Conservation (phyloP, 35 echinoderm and acorn worm species). For the Lytechinus pictus region DNA sequence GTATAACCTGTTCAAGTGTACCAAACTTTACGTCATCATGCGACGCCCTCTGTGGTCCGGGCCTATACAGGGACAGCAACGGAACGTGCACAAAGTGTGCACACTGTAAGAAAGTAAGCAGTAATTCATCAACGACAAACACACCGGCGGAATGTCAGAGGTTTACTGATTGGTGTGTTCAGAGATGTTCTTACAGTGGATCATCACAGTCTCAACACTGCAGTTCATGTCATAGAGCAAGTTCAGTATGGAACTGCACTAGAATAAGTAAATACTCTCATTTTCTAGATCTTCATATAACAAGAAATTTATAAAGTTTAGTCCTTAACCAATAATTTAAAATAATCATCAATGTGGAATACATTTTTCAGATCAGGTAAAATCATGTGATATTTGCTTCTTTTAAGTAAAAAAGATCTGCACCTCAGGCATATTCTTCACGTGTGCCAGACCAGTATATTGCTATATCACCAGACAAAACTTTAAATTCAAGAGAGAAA, state of each 20-base stretch:
- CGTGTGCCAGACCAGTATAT: too few species aligned
- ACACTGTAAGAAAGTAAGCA: neutral
- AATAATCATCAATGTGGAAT: too few species aligned
- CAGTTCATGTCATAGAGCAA: neutral
- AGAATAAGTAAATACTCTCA: neutral
- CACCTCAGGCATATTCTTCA: too few species aligned
- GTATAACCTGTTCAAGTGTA: neutral
- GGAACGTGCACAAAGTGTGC: neutral
- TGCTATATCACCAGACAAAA: too few species aligned
- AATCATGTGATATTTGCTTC: too few species aligned
- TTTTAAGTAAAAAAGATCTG: too few species aligned
- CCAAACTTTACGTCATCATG: neutral
- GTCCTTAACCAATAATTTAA: too few species aligned
- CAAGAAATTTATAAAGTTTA: too few species aligned
- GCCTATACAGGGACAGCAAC: conserved; percentile 5
- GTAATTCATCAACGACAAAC: neutral
- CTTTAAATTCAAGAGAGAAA: too few species aligned
- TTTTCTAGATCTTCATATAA: too few species aligned
- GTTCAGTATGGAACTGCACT: neutral
- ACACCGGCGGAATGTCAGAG: conserved; percentile 10
- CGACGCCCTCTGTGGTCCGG: neutral
- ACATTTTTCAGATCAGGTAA: too few species aligned
- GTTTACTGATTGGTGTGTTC: neutral
- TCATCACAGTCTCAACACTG: neutral
- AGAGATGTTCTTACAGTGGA: neutral